Conservation (phyloP, 2,113 vertebrate genomes). For the Istiophorus platypterus region DNA sequence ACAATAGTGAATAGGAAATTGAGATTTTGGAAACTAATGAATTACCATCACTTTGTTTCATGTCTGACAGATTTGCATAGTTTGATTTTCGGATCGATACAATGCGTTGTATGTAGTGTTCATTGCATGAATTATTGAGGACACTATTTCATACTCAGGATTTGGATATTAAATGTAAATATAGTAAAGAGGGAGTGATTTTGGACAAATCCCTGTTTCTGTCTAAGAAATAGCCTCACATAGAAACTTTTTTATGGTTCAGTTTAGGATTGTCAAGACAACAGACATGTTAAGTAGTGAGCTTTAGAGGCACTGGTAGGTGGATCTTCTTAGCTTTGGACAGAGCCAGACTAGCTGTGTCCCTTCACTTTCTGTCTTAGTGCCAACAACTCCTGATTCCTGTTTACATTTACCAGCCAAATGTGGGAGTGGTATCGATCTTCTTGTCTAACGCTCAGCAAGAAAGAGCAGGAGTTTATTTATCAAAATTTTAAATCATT, state of each 20-base stretch:
- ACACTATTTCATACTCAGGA: too few relatives aligned
- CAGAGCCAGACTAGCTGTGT: not conserved
- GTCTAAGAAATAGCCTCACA: too few relatives aligned
- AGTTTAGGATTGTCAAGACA: not conserved
- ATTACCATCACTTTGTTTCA: not conserved
- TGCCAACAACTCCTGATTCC: not conserved
- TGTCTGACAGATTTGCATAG: not conserved
- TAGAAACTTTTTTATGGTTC: not conserved
- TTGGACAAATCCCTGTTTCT: not conserved
- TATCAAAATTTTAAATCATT: not conserved
- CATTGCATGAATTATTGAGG: not conserved
- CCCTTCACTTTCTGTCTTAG: not conserved
- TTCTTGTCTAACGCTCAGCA: not conserved
- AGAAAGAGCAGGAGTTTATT: not conserved
- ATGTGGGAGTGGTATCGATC: not conserved
- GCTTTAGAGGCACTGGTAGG: not conserved
- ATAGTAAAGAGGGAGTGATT: not conserved
- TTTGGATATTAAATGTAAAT: not conserved
- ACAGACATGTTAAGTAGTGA: not conserved
- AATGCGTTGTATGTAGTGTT: not conserved
- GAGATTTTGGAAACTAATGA: not conserved
- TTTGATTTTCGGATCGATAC: not conserved
- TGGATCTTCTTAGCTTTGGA: not conserved
- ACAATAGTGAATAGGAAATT: too few relatives aligned
- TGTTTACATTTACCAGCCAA: not conserved